Evolutionary conservation across 2,797 vertebrate species (phyloP), one percentile per base, ranked within the genome.

Genomic region (Adelosebastes latens): DNA sequence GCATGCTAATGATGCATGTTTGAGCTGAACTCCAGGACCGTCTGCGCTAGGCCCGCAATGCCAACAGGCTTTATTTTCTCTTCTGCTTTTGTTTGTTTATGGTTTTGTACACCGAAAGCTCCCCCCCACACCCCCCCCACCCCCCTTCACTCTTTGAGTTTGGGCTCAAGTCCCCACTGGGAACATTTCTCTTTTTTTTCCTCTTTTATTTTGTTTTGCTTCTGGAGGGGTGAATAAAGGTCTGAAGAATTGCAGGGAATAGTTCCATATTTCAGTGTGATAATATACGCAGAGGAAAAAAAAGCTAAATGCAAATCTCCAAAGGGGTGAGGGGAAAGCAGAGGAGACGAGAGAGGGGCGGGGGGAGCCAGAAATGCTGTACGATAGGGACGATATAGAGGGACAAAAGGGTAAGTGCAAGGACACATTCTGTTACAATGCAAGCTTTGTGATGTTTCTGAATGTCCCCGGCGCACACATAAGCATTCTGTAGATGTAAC

Each of bases 1-100:
- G 90, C 88, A 94, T 93, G 90, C 86, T 90, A 90, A 92, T 92
- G 87, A 91, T 89, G 89, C 88, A 92, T 86, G 90, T 90, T 90
- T 80, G 85, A 94, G 90, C 83, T 87, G 77, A 88, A 91, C 86
- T 90, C 86, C 87, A 88, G 85, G 89, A 88, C 85, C 62, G 87
- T 91, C 88, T 90, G 87, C 34, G n/a, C 76, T 42, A 46, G 77
- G 79, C 80, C 67, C 13, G 11, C 80, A 52, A 84, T 34, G 86
- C 90, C 90, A 87, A 84, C 79, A 85, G 88, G 81, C 80, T 89
- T 87, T 80, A 78, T 85, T 91, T 93, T 88, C 68, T 68, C 66
- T 84, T 85, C 68, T 79, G 72, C 39, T 83, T 80, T 79, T 91
- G 75, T 92, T 93, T 90, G 83, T 88, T 92, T 90, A 90, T 80